Conservation (phyloP, 2,888 invertebrate species). For the Hypomecis atomaria region DNA sequence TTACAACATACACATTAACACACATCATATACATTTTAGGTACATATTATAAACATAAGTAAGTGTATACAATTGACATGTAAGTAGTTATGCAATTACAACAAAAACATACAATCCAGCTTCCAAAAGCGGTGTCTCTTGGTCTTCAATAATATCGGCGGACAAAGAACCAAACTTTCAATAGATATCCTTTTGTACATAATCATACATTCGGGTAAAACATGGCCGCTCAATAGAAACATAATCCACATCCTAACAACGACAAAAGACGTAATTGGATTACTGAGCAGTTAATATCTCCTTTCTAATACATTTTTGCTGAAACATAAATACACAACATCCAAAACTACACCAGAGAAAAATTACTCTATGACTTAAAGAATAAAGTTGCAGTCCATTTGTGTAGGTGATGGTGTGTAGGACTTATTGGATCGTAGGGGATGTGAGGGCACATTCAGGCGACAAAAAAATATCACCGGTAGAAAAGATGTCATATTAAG, state of each 20-base stretch:
- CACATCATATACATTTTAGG: background rate
- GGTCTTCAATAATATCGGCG: slow-evolving; percentile 51
- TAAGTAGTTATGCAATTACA: slow-evolving; percentile 10
- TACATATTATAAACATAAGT: too few species aligned
- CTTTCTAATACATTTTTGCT: slow-evolving; percentile 60
- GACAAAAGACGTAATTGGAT: slow-evolving; percentile 83
- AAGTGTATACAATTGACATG: too few species aligned
- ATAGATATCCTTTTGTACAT: slow-evolving; percentile 75
- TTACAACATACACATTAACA: background rate
- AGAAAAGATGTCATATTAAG: slow-evolving; percentile 83
- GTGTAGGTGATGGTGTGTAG: slow-evolving; percentile 24
- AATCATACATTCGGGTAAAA: slow-evolving; percentile 71
- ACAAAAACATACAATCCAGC: slow-evolving; percentile 10
- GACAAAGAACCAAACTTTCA: slow-evolving; percentile 70
- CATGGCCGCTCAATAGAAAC: slow-evolving; percentile 77
- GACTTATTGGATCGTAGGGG: slow-evolving; percentile 32
- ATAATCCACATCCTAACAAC: slow-evolving; percentile 82
- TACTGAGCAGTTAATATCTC: slow-evolving; percentile 81
- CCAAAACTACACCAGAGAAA: background rate
- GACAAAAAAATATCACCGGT: slow-evolving; percentile 84
- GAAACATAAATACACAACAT: slow-evolving; percentile 27
- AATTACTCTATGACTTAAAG: slow-evolving; percentile 4
- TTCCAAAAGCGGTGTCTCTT: slow-evolving; percentile 61
- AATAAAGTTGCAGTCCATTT: slow-evolving; percentile 24
- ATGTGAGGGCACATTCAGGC: slow-evolving; percentile 62